Percentiles rank a stretch among this genome's conserved stretches.
phyloP scores from a whole-genome alignment of 2,888 invertebrate species.

The Calliphora vomitoria region DNA sequence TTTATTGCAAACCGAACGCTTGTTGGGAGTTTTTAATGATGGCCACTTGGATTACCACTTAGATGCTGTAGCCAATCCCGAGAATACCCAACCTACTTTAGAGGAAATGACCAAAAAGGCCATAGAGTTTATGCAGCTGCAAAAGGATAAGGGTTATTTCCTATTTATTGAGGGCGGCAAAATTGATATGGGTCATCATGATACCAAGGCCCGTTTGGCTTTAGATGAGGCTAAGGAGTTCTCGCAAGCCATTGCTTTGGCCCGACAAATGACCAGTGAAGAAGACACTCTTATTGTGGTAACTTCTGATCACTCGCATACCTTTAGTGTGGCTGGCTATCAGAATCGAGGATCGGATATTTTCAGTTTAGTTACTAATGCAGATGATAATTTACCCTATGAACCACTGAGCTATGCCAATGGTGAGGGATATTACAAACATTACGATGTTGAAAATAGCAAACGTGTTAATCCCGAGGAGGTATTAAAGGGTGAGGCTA shows the following conservation, averaged over 20 bases:
- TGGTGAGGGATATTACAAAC: slow-evolving; percentile 87
- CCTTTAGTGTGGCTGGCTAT: slow-evolving; percentile 91
- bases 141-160: slow-evolving; percentile 89
- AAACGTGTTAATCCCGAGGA: slow-evolving; percentile 78
- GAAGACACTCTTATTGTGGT: slow-evolving; percentile 92
- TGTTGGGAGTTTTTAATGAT: slow-evolving; percentile 88
- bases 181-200: slow-evolving; percentile 83
- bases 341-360: slow-evolving; percentile 80
- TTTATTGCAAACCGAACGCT: slow-evolving; percentile 85
- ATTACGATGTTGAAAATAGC: slow-evolving; percentile 77
- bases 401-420: slow-evolving; percentile 90
- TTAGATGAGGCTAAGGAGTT: slow-evolving; percentile 87
- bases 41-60: slow-evolving; percentile 90
- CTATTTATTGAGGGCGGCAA: slow-evolving; percentile 90
- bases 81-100: slow-evolving; percentile 87
- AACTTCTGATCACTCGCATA: slow-evolving; percentile 92
- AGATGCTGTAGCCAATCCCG: slow-evolving; percentile 85
- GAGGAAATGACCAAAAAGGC: slow-evolving; percentile 92
- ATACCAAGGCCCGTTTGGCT: slow-evolving; percentile 80
- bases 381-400: slow-evolving; percentile 86
- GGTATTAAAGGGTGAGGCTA: slow-evolving; percentile 59
- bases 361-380: slow-evolving; percentile 75
- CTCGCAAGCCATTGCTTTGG: slow-evolving; percentile 88
- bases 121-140: slow-evolving; percentile 87
- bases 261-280: slow-evolving; percentile 86